Percentiles rank a stretch among this genome's conserved stretches.
phyloP scores from a whole-genome alignment of 2,113 vertebrate species.

The Apodemus speciosus region DNA sequence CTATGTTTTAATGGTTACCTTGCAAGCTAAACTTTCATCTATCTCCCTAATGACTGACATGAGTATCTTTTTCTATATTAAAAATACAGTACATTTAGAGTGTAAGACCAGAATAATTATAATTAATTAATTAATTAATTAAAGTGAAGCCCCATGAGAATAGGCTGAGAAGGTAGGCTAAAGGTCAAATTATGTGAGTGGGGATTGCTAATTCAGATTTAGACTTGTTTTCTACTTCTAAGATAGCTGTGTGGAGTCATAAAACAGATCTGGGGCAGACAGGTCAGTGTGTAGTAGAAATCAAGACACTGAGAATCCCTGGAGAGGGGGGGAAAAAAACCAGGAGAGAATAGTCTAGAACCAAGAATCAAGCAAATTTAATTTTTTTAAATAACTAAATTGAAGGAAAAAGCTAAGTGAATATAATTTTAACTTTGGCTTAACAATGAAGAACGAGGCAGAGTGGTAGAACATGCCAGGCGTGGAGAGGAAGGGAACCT shows the following conservation, averaged over 20 bases:
- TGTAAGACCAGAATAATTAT: neutral
- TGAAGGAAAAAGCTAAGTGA: neutral
- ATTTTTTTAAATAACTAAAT: neutral
- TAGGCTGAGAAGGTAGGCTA: neutral
- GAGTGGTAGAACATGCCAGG: neutral
- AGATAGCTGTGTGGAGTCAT: neutral
- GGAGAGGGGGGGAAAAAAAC: neutral
- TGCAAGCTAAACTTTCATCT: neutral
- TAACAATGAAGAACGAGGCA: neutral
- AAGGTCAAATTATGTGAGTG: neutral
- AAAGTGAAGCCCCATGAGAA: no score
- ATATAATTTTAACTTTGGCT: neutral
- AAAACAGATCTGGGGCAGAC: neutral
- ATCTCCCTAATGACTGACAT: constrained; percentile 3
- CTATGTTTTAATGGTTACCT: neutral
- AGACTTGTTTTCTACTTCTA: neutral
- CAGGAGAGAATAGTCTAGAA: neutral
- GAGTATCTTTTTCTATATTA: neutral
- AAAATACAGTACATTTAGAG: neutral
- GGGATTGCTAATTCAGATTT: neutral
- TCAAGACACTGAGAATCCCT: neutral
- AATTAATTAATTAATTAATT: no score
- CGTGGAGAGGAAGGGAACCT: neutral
- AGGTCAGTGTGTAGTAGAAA: neutral
- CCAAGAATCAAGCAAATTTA: constrained; percentile 8